These are phyloP conservation scores for Noctua janthina DNA, from an alignment of 2,888 invertebrate species.

Conservation along the genomic window DNA sequence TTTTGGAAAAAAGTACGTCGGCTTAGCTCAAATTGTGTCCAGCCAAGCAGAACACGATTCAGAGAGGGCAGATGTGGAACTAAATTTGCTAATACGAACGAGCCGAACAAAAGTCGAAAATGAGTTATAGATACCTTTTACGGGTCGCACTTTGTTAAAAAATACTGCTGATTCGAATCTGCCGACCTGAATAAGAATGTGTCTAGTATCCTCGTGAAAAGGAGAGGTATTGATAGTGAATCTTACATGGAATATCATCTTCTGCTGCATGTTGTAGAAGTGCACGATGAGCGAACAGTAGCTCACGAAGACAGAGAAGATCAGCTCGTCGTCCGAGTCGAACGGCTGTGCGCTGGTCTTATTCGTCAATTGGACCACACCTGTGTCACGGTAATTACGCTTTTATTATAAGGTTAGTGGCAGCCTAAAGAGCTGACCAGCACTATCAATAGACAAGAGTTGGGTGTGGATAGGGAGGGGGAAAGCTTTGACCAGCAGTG, in stretches of 20 bases:
- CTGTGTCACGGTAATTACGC: slow-evolving; percentile 71
- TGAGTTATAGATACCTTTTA: neutral
- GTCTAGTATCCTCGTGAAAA: neutral
- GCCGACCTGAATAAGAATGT: neutral
- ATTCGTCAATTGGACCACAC: slow-evolving; percentile 91
- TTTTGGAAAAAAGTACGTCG: neutral
- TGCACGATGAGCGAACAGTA: slow-evolving; percentile 91
- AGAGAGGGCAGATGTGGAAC: neutral
- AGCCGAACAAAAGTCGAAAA: neutral
- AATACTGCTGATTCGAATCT: neutral
- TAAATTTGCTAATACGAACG: neutral
- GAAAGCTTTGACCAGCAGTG: neutral
- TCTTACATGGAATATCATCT: slow-evolving; percentile 85
- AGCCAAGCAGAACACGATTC: neutral
- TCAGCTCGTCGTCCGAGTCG: slow-evolving; percentile 87
- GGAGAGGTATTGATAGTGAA: neutral
- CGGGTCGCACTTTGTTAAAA: neutral
- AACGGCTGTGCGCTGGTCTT: slow-evolving; percentile 87
- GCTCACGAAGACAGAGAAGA: slow-evolving; percentile 90
- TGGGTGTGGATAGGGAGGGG: neutral
- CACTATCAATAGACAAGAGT: neutral
- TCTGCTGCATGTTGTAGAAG: slow-evolving; percentile 88
- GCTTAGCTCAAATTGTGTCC: neutral
- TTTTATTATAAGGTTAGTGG: neutral
- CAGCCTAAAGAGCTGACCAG: neutral